phyloP scores from a whole-genome alignment of 2,888 invertebrate species.

The Stomorhina lunata region DNA sequence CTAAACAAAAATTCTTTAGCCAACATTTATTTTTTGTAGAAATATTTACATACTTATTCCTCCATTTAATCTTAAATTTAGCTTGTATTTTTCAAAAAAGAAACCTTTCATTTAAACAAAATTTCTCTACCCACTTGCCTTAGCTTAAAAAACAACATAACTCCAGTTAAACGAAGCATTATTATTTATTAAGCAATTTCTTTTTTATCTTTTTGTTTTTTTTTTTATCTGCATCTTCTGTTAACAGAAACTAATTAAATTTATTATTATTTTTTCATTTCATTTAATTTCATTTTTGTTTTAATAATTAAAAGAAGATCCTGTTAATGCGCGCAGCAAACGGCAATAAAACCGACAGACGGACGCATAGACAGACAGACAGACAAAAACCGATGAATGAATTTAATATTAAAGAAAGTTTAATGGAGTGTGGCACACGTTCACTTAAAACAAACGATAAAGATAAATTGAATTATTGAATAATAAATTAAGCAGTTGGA shows the following conservation, averaged over 20 bases:
- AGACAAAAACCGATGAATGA: not conserved
- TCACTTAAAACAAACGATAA: too few relatives aligned
- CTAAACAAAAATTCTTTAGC: too few relatives aligned
- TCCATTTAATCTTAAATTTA: too few relatives aligned
- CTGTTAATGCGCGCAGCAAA: not conserved
- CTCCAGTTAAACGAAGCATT: not conserved
- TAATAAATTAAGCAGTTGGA: too few relatives aligned
- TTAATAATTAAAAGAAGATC: not conserved
- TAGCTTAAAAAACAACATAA: not conserved
- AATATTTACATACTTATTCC: too few relatives aligned
- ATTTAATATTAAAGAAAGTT: too few relatives aligned
- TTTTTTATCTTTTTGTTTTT: not conserved
- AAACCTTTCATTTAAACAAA: not conserved
- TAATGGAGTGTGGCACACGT: too few relatives aligned
- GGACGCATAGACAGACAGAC: not conserved
- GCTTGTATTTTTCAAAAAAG: too few relatives aligned
- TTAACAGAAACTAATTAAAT: conserved; percentile 1
- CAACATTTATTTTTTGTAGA: too few relatives aligned
- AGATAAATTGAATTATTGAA: too few relatives aligned
- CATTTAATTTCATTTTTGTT: not conserved
- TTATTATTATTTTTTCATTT: conserved; percentile 14
- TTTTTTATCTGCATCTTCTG: not conserved
- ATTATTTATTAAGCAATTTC: conserved; percentile 6
- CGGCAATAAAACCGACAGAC: not conserved
- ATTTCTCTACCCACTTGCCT: not conserved